Evolutionary conservation across 2,113 vertebrate species (phyloP).

Genomic region (Diphyllodes magnificus): DNA sequence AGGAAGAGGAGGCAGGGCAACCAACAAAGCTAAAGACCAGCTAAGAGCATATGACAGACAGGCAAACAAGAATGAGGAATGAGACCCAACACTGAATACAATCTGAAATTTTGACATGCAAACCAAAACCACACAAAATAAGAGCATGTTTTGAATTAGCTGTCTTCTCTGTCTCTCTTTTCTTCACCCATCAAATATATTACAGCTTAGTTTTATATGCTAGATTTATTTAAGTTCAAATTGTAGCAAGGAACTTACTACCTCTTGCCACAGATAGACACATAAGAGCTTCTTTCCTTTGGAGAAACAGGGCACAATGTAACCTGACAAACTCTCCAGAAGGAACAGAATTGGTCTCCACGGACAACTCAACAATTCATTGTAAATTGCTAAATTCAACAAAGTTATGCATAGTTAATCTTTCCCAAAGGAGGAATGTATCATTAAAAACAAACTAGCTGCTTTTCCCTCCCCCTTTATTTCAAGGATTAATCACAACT

Average conservation of each 20-base stretch:
- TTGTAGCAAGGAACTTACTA: background rate
- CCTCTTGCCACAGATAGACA: background rate
- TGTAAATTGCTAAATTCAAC: constrained; percentile 28
- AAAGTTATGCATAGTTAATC: background rate
- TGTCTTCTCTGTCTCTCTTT: background rate
- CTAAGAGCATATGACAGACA: background rate
- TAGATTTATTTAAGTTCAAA: background rate
- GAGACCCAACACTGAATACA: background rate
- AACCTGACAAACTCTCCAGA: background rate
- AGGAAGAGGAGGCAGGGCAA: background rate
- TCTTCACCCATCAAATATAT: background rate
- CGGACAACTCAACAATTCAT: background rate
- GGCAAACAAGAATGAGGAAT: background rate
- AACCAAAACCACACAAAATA: background rate
- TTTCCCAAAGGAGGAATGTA: constrained; percentile 11
- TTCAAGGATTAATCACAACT: constrained; percentile 48
- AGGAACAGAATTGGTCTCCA: background rate
- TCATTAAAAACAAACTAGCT: constrained; percentile 44
- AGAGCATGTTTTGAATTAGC: background rate
- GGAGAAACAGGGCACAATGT: background rate
- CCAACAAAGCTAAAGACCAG: background rate
- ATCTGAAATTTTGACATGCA: background rate
- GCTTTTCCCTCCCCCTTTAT: background rate
- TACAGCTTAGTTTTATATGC: background rate
- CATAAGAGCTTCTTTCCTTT: background rate